phyloP scores from a whole-genome alignment of 2,113 vertebrate species.

The Lucifuga dentata region DNA sequence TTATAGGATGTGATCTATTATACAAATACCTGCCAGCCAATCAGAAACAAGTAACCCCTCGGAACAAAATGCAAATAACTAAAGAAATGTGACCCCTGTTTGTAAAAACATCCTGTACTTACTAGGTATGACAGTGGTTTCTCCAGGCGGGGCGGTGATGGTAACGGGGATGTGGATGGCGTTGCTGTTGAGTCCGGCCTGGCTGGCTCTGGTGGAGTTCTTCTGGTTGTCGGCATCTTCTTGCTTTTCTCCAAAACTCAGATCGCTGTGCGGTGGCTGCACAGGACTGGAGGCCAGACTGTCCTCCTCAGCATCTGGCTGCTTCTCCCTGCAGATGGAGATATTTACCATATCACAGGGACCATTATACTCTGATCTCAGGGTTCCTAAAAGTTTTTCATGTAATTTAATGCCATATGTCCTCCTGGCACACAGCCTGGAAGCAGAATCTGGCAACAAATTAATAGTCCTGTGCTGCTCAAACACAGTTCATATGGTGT shows the following conservation, averaged over 20 bases:
- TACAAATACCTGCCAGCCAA: too few relatives aligned
- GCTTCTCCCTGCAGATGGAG: conserved; percentile 81
- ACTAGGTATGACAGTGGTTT: conserved; percentile 77
- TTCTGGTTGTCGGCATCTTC: conserved; percentile 95
- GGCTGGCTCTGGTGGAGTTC: conserved; percentile 90
- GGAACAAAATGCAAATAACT: too few relatives aligned
- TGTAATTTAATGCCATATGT: conserved; percentile 3
- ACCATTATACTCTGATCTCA: conserved; percentile 12
- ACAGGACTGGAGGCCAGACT: conserved; percentile 70
- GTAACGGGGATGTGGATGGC: conserved; percentile 89
- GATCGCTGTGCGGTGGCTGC: conserved; percentile 64
- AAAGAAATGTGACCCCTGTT: too few relatives aligned
- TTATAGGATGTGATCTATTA: too few relatives aligned
- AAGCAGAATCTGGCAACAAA: too few relatives aligned
- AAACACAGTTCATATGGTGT: too few relatives aligned
- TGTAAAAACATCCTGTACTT: conserved; percentile 31
- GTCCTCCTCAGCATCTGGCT: conserved; percentile 81
- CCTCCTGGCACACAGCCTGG: too few relatives aligned
- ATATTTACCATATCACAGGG: conserved; percentile 5
- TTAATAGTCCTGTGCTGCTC: too few relatives aligned
- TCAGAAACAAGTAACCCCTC: too few relatives aligned
- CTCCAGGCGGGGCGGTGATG: conserved; percentile 79
- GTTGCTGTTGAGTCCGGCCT: conserved; percentile 82
- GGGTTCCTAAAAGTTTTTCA: conserved; percentile 5
- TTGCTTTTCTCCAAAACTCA: conserved; percentile 86